These are phyloP conservation scores for Lepidurus couesii DNA, from an alignment of 1,140 invertebrate genomes.

Conservation along the genomic window DNA sequence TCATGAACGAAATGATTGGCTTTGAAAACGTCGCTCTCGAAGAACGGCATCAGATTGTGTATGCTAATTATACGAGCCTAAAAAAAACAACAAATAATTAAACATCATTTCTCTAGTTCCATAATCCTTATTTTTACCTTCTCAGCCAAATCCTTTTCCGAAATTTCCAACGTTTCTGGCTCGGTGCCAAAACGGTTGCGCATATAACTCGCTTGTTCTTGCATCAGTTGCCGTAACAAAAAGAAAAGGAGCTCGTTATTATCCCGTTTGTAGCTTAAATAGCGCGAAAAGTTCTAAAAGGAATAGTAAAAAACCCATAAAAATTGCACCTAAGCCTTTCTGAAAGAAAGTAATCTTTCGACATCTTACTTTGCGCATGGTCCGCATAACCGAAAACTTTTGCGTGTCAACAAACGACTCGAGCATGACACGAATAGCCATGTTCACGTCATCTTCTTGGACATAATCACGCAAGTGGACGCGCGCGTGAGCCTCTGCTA, in stretches of 20 bases:
- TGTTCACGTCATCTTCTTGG: slow-evolving; percentile 91
- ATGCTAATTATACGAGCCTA: slow-evolving; percentile 90
- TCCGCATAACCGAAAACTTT: slow-evolving; percentile 94
- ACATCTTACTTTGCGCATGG: slow-evolving; percentile 76
- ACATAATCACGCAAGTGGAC: slow-evolving; percentile 93
- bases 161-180: slow-evolving; percentile 71
- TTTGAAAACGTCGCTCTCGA: slow-evolving; percentile 83
- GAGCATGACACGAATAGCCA: slow-evolving; percentile 93
- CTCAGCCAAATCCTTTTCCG: slow-evolving; percentile 84
- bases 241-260: slow-evolving; percentile 95
- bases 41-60: slow-evolving; percentile 81
- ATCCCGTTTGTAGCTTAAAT: slow-evolving; percentile 89
- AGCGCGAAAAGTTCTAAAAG: slow-evolving; percentile 83
- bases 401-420: slow-evolving; percentile 98
- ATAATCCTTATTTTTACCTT: slow-evolving; percentile 53
- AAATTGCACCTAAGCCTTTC: slow-evolving; percentile 25
- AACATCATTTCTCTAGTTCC: slow-evolving; percentile 29
- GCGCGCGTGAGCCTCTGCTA: slow-evolving; percentile 92
- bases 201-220: slow-evolving; percentile 84
- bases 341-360: slow-evolving; percentile 33
- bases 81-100: slow-evolving; percentile 43
- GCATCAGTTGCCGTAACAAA: slow-evolving; percentile 84
- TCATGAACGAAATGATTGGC: slow-evolving; percentile 87
- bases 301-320: slow-evolving; percentile 38
- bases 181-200: slow-evolving; percentile 68